Evolutionary conservation across 2,113 vertebrate species (phyloP).

Genomic region (Epinephelus lanceolatus): DNA sequence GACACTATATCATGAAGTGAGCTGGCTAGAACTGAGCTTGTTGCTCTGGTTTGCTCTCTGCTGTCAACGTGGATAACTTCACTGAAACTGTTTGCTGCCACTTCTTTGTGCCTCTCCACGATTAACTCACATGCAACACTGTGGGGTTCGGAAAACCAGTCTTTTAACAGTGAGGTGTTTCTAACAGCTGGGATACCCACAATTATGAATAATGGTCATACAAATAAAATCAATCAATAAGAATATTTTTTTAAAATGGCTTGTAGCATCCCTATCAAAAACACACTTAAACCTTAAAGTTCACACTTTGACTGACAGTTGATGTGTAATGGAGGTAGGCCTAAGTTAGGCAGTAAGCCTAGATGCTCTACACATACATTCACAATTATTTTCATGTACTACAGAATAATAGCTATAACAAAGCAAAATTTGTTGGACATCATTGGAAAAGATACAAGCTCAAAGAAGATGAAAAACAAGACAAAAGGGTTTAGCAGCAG

Average conservation of each 20-base stretch:
- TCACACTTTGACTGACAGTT: background rate
- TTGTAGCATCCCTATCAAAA: background rate
- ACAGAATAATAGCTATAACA: background rate
- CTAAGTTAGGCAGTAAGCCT: background rate
- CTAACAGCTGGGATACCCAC: background rate
- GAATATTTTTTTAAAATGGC: background rate
- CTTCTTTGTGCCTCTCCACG: conserved; percentile 15
- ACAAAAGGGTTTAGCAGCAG: background rate
- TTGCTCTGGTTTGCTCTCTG: background rate
- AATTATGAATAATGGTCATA: background rate
- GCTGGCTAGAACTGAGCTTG: background rate
- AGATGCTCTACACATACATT: background rate
- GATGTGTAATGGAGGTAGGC: background rate
- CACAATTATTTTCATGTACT: background rate
- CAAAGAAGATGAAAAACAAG: background rate
- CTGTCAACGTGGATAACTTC: conserved; percentile 44
- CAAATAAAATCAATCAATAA: background rate
- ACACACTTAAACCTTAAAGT: background rate
- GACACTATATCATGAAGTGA: background rate
- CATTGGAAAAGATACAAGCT: background rate
- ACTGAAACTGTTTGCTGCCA: conserved; percentile 30
- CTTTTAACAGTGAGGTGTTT: conserved; percentile 4
- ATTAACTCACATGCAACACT: conserved; percentile 27
- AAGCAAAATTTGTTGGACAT: background rate
- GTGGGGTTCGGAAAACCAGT: conserved; percentile 26